A percentile compares a stretch with the other conserved stretches of the same genome.
These are phyloP conservation scores for Nettapus auritus DNA, from an alignment of 2,113 vertebrate species.

Conservation along the genomic window DNA sequence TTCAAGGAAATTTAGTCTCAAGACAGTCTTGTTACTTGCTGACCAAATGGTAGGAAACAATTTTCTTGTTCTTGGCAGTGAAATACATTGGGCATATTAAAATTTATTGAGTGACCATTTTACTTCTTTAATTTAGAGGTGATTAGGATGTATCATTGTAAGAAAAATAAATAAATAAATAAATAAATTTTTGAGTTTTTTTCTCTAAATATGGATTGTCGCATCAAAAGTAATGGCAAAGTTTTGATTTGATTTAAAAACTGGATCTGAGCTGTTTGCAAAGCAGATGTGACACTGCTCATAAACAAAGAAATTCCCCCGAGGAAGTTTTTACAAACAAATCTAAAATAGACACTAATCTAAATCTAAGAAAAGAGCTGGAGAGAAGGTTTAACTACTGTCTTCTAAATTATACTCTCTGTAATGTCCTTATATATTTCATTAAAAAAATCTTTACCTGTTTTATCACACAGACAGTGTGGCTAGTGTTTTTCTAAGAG, in stretches of 20 bases:
- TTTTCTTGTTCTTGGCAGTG: neutral
- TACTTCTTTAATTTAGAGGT: neutral
- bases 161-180: neutral
- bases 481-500: neutral
- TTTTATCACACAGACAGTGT: neutral
- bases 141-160: neutral
- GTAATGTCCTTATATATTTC: neutral
- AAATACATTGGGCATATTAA: neutral
- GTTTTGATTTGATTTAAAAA: neutral
- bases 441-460: neutral
- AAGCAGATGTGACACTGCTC: neutral
- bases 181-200: neutral
- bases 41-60: constrained; percentile 92
- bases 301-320: neutral
- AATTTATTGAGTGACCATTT: neutral
- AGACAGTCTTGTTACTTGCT: constrained; percentile 93
- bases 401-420: neutral
- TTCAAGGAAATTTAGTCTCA: constrained; percentile 96
- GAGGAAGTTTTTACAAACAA: neutral
- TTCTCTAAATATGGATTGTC: neutral
- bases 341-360: neutral
- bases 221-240: neutral
- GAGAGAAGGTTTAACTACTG: neutral
- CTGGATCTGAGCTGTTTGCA: neutral
- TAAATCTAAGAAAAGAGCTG: neutral